Evolutionary conservation across 1,140 invertebrate species (phyloP).

Genomic region (Araneus ventricosus): DNA sequence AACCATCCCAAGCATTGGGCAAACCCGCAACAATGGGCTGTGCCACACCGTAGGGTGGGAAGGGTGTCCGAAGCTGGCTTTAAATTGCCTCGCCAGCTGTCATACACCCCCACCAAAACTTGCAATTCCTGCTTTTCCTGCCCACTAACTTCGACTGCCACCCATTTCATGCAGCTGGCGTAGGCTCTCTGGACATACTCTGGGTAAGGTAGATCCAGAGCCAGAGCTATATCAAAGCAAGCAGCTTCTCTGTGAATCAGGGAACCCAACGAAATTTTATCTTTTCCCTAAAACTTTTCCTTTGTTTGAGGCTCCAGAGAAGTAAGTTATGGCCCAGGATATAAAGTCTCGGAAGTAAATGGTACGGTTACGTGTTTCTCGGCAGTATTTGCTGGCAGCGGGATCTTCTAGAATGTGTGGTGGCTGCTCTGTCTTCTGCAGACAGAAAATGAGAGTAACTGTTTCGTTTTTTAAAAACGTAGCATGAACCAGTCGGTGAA

Average conservation of each 20-base stretch:
- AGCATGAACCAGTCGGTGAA: background rate
- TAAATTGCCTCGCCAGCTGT: constrained; percentile 65
- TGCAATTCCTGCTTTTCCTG: constrained; percentile 55
- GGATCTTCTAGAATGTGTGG: too few relatives aligned
- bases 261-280: constrained; percentile 47
- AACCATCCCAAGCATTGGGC: background rate
- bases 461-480: background rate
- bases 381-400: constrained; percentile 40
- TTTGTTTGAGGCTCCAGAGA: constrained; percentile 25
- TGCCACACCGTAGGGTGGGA: background rate
- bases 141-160: constrained; percentile 45
- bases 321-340: constrained; percentile 19
- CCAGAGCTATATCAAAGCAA: constrained; percentile 52
- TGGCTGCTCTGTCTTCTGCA: background rate
- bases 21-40: background rate
- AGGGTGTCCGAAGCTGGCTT: constrained; percentile 1
- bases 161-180: constrained; percentile 40
- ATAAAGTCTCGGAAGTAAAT: constrained; percentile 54
- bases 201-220: background rate
- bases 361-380: constrained; percentile 38
- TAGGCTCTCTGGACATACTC: background rate
- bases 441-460: background rate
- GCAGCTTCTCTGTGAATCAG: background rate
- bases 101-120: constrained; percentile 52
- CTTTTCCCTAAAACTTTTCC: constrained; percentile 55